Percentiles rank a stretch among this genome's conserved stretches.
Conservation (phyloP, 2,888 invertebrate genomes). For the Sphaeridia pumilis region DNA sequence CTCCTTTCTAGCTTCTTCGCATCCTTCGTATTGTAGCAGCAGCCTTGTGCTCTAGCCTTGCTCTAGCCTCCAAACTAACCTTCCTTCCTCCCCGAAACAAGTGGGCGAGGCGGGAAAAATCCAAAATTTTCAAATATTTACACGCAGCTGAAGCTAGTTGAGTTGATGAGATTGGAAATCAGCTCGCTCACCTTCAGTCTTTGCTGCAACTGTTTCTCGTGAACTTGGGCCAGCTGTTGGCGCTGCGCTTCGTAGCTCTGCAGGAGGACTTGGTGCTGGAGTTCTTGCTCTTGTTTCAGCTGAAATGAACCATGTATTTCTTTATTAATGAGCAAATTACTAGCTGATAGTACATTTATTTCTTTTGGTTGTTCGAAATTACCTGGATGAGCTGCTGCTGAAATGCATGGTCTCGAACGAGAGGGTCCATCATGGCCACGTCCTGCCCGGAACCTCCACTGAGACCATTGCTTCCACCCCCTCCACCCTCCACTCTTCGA, state of each 20-base stretch:
- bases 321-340: neutral
- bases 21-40: slow-evolving; percentile 4
- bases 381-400: slow-evolving; percentile 51
- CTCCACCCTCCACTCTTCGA: slow-evolving; percentile 20
- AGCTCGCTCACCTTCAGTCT: slow-evolving; percentile 72
- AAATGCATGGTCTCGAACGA: slow-evolving; percentile 50
- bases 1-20: slow-evolving; percentile 4
- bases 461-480: slow-evolving; percentile 27
- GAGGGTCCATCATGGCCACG: slow-evolving; percentile 41
- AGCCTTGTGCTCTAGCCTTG: too few species aligned
- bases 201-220: slow-evolving; percentile 77
- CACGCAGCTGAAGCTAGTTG: too few species aligned
- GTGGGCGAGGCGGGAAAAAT: too few species aligned
- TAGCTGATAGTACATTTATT: neutral
- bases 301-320: slow-evolving; percentile 44
- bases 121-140: too few species aligned
- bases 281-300: slow-evolving; percentile 86
- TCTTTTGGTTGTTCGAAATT: neutral
- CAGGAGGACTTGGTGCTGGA: slow-evolving; percentile 79
- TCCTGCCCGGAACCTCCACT: slow-evolving; percentile 21
- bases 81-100: too few species aligned
- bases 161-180: slow-evolving; percentile 24
- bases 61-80: too few species aligned
- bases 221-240: slow-evolving; percentile 77
- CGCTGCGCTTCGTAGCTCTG: slow-evolving; percentile 86